phyloP scores from a whole-genome alignment of 2,113 vertebrate genomes.

The Sus scrofa region T2T-Sscrofa CM000820.6:69424001-69424500 shows the following conservation, averaged over 20 bases:
- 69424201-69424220: not conserved
- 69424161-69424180: not conserved
- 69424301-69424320: not conserved
- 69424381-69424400: not conserved
- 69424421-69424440: not conserved
- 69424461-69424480: not conserved
- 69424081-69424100: not conserved
- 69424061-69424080: not conserved
- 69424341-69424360: not conserved
- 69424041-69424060: conserved; percentile 27
- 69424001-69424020: conserved; percentile 3
- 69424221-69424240: not conserved
- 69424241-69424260: not conserved
- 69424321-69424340: not conserved
- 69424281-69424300: not conserved
- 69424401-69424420: not conserved
- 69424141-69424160: not conserved
- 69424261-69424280: not conserved
- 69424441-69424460: not conserved
- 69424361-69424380: conserved; percentile 33
- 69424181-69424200: not conserved
- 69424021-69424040: conserved; percentile 15
- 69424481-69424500: conserved; percentile 28
- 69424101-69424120: not conserved
- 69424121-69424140: not conserved